phyloP scores from a whole-genome alignment of 37 sponge, comb jelly and placozoan genomes.

The Spongia lamella region DNA sequence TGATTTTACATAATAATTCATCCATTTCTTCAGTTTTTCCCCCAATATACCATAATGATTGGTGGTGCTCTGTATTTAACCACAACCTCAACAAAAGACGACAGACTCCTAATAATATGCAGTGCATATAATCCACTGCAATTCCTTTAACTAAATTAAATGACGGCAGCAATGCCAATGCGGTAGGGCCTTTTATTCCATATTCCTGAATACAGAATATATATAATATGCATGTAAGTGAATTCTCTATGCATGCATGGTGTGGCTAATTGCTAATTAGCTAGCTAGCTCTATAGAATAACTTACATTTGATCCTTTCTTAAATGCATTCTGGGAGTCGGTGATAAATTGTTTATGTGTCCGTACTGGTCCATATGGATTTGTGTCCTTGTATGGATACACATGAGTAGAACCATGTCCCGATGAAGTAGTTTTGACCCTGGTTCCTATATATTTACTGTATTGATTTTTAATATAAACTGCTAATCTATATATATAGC shows the following conservation, averaged over 20 bases:
- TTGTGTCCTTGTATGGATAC: neutral
- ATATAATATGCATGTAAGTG: too few relatives aligned
- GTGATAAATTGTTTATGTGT: too few relatives aligned
- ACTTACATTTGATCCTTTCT: too few relatives aligned
- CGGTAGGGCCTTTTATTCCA: slow-evolving; percentile 46
- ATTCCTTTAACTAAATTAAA: slow-evolving; percentile 38
- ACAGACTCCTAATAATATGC: slow-evolving; percentile 24
- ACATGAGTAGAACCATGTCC: neutral
- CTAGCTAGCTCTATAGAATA: too few relatives aligned
- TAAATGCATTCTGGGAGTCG: too few relatives aligned
- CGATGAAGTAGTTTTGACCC: neutral
- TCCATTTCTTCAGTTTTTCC: neutral
- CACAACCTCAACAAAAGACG: slow-evolving; percentile 34
- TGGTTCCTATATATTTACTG: too few relatives aligned
- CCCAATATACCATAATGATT: slow-evolving; percentile 38
- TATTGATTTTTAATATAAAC: neutral
- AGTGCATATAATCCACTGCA: slow-evolving; percentile 49
- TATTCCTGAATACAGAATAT: too few relatives aligned
- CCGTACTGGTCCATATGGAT: slow-evolving; percentile 10
- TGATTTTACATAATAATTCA: slow-evolving; percentile 17
- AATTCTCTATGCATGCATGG: too few relatives aligned
- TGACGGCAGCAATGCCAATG: slow-evolving; percentile 14
- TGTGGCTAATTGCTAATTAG: too few relatives aligned
- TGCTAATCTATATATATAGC: neutral
- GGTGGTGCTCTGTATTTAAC: slow-evolving; percentile 25